Percentiles rank a stretch among this genome's conserved stretches.
Evolutionary conservation across 2,797 vertebrate species (phyloP).

Genomic region (Dendrocincla fuliginosa): DNA sequence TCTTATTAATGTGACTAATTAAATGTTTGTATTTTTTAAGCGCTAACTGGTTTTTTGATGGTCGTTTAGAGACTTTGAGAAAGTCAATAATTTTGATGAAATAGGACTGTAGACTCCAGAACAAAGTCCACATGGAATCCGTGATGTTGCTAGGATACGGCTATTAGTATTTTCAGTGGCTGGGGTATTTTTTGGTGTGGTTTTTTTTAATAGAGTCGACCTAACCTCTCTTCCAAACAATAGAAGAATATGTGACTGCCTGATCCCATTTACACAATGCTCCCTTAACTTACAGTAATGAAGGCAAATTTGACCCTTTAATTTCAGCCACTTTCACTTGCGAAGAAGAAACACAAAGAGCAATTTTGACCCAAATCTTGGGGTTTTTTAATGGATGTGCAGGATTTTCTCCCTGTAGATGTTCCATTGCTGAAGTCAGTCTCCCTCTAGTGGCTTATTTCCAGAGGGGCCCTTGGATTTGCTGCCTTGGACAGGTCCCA

Average conservation of each 20-base stretch:
- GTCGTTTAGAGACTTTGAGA: slow-evolving; percentile 63
- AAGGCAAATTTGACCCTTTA: neutral
- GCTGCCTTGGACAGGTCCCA: neutral
- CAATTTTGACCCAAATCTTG: neutral
- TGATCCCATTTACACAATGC: neutral
- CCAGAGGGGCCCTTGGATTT: slow-evolving; percentile 14
- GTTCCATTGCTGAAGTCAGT: slow-evolving; percentile 43
- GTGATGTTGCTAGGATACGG: slow-evolving; percentile 69
- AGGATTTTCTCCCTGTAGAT: neutral
- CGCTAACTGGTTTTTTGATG: slow-evolving; percentile 57
- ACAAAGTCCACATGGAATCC: slow-evolving; percentile 69
- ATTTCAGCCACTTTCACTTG: neutral
- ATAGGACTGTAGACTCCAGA: slow-evolving; percentile 61
- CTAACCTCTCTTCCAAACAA: slow-evolving; percentile 4
- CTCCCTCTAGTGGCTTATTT: slow-evolving; percentile 68
- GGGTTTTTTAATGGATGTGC: neutral
- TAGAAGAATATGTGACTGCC: neutral
- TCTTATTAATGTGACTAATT: slow-evolving; percentile 65
- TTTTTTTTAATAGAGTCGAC: neutral
- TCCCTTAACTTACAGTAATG: neutral
- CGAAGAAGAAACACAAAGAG: neutral
- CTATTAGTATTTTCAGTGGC: slow-evolving; percentile 70
- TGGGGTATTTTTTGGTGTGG: slow-evolving; percentile 40
- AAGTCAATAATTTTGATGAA: slow-evolving; percentile 68
- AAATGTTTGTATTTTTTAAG: slow-evolving; percentile 69